Conservation (phyloP, 2,113 vertebrate genomes). For the Dunckerocampus dactyliophorus region DNA sequence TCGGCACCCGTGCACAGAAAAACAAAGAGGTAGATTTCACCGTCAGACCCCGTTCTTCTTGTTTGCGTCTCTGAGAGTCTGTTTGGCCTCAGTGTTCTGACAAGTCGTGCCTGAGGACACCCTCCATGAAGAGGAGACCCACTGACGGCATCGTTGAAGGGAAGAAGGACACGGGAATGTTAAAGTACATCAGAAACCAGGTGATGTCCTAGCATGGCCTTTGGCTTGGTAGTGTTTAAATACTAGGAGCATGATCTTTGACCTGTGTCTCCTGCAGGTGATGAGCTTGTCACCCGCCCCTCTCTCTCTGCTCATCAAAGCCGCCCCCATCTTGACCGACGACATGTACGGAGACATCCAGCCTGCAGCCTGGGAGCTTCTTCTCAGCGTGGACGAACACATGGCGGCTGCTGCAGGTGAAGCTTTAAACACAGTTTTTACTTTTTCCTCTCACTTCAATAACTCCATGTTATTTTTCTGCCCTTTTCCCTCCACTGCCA, state of each 20-base stretch:
- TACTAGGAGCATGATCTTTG: neutral
- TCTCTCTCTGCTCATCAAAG: slow-evolving; percentile 92
- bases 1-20: slow-evolving; percentile 83
- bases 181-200: slow-evolving; percentile 97
- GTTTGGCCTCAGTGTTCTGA: slow-evolving; percentile 82
- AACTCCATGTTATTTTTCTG: neutral
- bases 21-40: slow-evolving; percentile 82
- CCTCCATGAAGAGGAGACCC: slow-evolving; percentile 91
- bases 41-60: accelerated
- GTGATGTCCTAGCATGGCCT: slow-evolving; percentile 55
- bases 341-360: slow-evolving; percentile 98
- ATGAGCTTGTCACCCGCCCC: slow-evolving; percentile 96
- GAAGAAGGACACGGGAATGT: slow-evolving; percentile 96
- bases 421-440: neutral
- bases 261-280: slow-evolving; percentile 69
- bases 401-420: slow-evolving; percentile 96
- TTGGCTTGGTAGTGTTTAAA: neutral
- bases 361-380: slow-evolving; percentile 94
- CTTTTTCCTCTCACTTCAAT: neutral
- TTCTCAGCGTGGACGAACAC: slow-evolving; percentile 95
- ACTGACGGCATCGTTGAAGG: slow-evolving; percentile 85
- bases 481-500: slow-evolving; percentile 45
- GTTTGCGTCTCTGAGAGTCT: neutral
- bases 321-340: slow-evolving; percentile 90
- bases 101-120: slow-evolving; percentile 93